phyloP scores from a whole-genome alignment of 2,888 invertebrate species.

The Orthosia gracilis region DNA sequence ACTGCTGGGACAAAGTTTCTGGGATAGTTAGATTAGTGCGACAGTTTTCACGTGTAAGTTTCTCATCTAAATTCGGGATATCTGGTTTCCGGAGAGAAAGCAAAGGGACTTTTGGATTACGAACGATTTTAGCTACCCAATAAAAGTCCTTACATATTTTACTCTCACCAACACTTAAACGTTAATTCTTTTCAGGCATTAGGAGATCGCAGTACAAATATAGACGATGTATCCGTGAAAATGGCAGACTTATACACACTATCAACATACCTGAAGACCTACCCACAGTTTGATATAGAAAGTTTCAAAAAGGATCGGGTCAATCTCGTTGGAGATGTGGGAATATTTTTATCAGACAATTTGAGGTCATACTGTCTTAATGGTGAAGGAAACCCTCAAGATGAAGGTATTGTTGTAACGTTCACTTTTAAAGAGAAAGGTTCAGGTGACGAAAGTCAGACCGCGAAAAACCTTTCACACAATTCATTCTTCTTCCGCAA shows the following conservation, averaged over 20 bases:
- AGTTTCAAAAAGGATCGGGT: constrained; percentile 67
- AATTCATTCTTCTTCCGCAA: constrained; percentile 10
- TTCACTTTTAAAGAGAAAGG: constrained; percentile 52
- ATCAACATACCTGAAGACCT: constrained; percentile 20
- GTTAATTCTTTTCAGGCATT: constrained; percentile 40
- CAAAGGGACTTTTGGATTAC: too few relatives aligned
- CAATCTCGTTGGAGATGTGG: constrained; percentile 64
- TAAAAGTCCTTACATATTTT: background rate
- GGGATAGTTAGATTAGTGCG: background rate
- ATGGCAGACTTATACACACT: constrained; percentile 23
- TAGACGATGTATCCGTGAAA: constrained; percentile 37
- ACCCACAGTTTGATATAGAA: constrained; percentile 61
- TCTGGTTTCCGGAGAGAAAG: background rate
- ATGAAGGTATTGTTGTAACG: constrained; percentile 72
- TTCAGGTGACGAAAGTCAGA: background rate
- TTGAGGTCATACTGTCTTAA: constrained; percentile 70
- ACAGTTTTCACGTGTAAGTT: background rate
- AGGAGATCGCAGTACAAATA: constrained; percentile 4
- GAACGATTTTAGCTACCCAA: too few relatives aligned
- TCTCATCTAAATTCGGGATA: background rate
- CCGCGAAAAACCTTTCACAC: background rate
- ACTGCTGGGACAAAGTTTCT: background rate
- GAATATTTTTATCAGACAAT: constrained; percentile 73
- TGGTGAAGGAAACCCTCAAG: constrained; percentile 61
- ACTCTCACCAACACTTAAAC: background rate